Percentiles rank a stretch among this genome's conserved stretches.
Evolutionary conservation across 2,797 vertebrate species (phyloP).

Genomic region (Trichosurus vulpecula): DNA sequence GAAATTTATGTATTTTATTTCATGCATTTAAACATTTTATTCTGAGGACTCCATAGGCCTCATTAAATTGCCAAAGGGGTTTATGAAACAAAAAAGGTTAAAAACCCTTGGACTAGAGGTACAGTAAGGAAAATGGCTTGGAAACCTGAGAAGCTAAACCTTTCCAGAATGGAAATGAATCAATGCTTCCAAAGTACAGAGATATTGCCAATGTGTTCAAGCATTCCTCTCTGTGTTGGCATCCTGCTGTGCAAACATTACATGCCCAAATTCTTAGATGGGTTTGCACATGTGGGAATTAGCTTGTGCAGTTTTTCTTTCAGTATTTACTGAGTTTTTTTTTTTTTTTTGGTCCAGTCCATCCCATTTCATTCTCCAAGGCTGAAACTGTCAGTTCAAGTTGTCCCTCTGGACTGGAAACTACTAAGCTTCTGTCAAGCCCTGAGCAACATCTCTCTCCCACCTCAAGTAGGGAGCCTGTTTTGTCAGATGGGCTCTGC

Average conservation of each 20-base stretch:
- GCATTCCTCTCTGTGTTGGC: neutral
- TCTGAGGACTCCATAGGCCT: neutral
- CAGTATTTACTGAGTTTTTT: conserved; percentile 9
- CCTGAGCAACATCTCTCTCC: conserved; percentile 65
- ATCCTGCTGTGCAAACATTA: conserved; percentile 7
- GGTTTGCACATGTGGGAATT: conserved; percentile 45
- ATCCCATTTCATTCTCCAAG: conserved; percentile 32
- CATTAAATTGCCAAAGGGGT: neutral
- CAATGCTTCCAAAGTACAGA: neutral
- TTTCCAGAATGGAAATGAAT: conserved; percentile 24
- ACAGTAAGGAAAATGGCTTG: neutral
- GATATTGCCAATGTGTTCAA: neutral
- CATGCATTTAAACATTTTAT: neutral
- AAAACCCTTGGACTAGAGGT: neutral
- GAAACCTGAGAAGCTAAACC: neutral
- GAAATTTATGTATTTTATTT: neutral
- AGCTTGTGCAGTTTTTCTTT: conserved; percentile 40
- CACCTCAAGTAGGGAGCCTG: conserved; percentile 66
- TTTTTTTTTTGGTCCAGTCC: conserved; percentile 46
- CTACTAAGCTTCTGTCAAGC: conserved; percentile 66
- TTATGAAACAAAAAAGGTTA: neutral
- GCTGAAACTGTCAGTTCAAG: conserved; percentile 57
- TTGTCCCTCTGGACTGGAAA: conserved; percentile 55
- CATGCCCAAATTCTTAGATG: conserved; percentile 24
- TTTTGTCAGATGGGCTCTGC: conserved; percentile 71